These are phyloP conservation scores for Anthophora plumipes DNA, from an alignment of 2,888 invertebrate species.

Conservation along the genomic window DNA sequence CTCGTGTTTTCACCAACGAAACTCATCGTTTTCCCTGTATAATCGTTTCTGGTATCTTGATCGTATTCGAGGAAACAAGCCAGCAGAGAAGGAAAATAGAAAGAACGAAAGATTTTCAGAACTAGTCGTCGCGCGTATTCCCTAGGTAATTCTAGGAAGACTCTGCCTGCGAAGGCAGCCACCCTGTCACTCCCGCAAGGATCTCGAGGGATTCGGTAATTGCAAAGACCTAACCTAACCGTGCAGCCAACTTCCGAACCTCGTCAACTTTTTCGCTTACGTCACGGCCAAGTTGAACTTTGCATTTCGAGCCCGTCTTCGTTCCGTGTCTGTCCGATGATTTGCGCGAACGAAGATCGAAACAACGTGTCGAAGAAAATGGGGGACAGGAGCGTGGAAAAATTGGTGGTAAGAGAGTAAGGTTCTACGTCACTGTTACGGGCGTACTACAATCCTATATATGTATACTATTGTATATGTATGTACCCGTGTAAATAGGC, in stretches of 20 bases:
- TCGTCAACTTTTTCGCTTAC: slow-evolving; percentile 31
- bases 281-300: slow-evolving; percentile 8
- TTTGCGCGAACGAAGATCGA: neutral
- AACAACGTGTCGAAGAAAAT: neutral
- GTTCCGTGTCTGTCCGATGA: neutral
- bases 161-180: neutral
- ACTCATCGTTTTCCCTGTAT: neutral
- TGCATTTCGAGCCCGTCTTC: neutral
- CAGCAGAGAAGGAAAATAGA: too few species aligned
- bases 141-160: too few species aligned
- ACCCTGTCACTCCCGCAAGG: slow-evolving; percentile 14
- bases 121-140: too few species aligned
- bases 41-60: neutral
- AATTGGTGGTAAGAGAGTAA: neutral
- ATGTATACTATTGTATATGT: too few species aligned
- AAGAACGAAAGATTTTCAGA: too few species aligned
- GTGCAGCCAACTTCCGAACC: slow-evolving; percentile 12
- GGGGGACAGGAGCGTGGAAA: neutral
- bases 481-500: too few species aligned
- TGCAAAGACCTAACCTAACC: slow-evolving; percentile 32
- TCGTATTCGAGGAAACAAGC: too few species aligned
- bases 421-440: neutral
- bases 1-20: neutral
- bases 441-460: too few species aligned
- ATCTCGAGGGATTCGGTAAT: slow-evolving; percentile 28